Evolutionary conservation across 2,113 vertebrate species (phyloP).

Genomic region (Lynx canadensis): DNA sequence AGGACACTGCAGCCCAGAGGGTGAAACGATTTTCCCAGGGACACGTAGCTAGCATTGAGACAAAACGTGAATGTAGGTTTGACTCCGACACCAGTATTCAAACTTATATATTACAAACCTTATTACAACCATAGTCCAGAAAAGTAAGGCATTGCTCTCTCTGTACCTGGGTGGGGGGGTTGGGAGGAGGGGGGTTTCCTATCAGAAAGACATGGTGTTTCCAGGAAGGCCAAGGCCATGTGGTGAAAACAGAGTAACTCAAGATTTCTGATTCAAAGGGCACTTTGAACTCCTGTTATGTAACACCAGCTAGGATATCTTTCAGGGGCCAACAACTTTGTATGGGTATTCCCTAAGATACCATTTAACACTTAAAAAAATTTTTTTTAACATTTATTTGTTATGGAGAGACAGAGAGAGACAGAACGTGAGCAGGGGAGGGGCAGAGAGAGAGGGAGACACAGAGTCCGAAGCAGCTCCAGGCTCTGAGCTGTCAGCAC

Average conservation of each 20-base stretch:
- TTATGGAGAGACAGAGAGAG: too few species aligned
- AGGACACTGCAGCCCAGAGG: background rate
- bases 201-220: rapidly evolving
- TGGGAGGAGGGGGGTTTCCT: rapidly evolving
- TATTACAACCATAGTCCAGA: background rate
- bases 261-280: background rate
- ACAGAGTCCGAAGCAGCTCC: too few species aligned
- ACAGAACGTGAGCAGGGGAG: too few species aligned
- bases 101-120: background rate
- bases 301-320: background rate
- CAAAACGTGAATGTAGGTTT: background rate
- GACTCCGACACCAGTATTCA: background rate
- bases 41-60: too few species aligned
- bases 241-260: background rate
- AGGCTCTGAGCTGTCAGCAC: too few species aligned
- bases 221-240: background rate
- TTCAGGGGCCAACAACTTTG: background rate
- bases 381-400: too few species aligned
- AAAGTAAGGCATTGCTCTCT: rapidly evolving
- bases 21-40: background rate
- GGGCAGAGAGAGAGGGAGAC: too few species aligned
- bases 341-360: background rate
- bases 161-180: rapidly evolving
- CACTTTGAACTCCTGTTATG: background rate
- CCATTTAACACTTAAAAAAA: background rate